Base-by-base conservation (phyloP, 2,113 vertebrate species). In the Bucco capensis region DNA sequence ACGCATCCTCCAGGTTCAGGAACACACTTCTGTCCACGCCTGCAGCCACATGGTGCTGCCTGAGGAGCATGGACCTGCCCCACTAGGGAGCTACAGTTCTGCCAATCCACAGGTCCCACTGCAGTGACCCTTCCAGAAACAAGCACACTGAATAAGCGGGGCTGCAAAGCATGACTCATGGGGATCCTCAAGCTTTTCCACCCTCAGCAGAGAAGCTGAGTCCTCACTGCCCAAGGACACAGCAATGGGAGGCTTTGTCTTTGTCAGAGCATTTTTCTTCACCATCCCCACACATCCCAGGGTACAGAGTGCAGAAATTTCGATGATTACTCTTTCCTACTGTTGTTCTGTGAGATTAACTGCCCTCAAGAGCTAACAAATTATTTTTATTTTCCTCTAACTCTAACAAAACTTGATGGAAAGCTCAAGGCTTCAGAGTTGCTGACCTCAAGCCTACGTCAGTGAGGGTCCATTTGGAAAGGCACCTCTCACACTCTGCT, bases 291-390 rank as follows among this genome's bases (percentile, higher is more conserved):
- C 42, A 58, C 28, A 57, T 67, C 33, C 69, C 80, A 74, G 61
- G 37, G 61, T 21, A 57, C 22, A 7, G 31, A 44, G 58, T 1
- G 38, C 30, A 50, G 31, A 78, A 33, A 90, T 60, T 90, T 61
- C 76, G 77, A 82, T 93, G 80, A 93, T 82, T 53, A n/a, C 18
- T 84, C 54, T 70, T 82, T 78, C 51, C 58, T 89, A 6, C 58
- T 93, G 77, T 66, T 90, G 70, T 70, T 94, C 57, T 73, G 77
- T 76, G 86, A 77, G n/a, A 87, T 87, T 78, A 86, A 71, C 51
- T 72, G 50, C 50, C 86, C 83, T 76, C 58, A 73, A 82, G 44
- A 79, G 62, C 62, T 70, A 84, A 84, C 62, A 73, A 58, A 92
- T 33, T 65, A 75, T 73, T 67, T 72, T 84, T 86, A 78, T 79